These are phyloP conservation scores for Lutjanus erythropterus DNA, from an alignment of 2,113 vertebrate species.

Conservation along the genomic window DNA sequence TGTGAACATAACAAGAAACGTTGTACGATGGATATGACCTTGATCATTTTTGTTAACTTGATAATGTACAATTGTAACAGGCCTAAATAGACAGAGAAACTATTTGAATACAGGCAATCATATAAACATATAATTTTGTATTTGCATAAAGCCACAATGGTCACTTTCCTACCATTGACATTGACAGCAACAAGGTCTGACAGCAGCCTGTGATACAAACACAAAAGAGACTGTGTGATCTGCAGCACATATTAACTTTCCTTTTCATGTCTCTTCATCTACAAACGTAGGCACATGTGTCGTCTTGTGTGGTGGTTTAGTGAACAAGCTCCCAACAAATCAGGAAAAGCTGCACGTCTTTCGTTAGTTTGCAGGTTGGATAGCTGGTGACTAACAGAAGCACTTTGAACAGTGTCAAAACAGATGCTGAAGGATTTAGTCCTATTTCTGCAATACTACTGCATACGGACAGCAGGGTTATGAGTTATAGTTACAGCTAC, in stretches of 20 bases:
- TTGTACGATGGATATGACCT: too few relatives aligned
- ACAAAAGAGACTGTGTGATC: background rate
- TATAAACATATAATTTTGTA: background rate
- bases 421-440: background rate
- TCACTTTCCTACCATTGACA: background rate
- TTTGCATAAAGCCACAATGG: background rate
- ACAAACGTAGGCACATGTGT: background rate
- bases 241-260: background rate
- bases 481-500: background rate
- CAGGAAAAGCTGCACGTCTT: too few relatives aligned
- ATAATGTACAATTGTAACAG: too few relatives aligned
- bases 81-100: background rate
- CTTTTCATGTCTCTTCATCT: background rate
- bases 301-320: background rate
- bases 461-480: background rate
- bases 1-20: too few relatives aligned
- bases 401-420: background rate
- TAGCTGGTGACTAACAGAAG: background rate
- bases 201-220: background rate
- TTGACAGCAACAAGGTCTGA: background rate
- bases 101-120: slow-evolving; percentile 3
- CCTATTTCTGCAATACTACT: background rate
- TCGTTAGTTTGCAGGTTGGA: background rate
- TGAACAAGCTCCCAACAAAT: background rate
- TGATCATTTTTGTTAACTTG: too few relatives aligned